These are phyloP conservation scores for human (Homo sapiens) DNA, from an alignment of 2,113 vertebrate species.

Conservation along the genomic window DNA sequence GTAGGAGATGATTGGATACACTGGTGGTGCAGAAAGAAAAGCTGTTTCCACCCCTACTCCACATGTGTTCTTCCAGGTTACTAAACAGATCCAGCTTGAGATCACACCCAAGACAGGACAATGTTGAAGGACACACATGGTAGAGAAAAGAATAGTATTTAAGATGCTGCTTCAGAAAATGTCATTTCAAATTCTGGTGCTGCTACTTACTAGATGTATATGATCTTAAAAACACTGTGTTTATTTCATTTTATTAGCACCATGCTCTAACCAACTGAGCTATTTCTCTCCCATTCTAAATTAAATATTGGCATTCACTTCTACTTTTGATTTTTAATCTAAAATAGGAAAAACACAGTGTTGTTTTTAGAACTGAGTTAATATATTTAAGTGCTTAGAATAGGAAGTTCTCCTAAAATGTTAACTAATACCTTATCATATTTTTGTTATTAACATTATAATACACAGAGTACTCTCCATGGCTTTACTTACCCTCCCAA, in stretches of 20 bases:
- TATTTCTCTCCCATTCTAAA: background rate
- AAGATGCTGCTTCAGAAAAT: background rate
- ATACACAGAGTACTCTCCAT: background rate
- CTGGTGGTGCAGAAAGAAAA: background rate
- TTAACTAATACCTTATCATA: background rate
- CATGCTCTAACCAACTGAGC: too few species aligned
- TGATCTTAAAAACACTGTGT: background rate
- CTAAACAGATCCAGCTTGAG: background rate
- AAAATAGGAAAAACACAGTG: background rate
- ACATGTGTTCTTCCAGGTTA: background rate
- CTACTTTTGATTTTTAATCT: background rate
- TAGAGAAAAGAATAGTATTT: background rate
- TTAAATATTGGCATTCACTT: background rate
- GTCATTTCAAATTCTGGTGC: background rate
- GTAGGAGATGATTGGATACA: too few species aligned
- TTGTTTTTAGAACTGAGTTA: background rate
- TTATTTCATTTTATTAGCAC: background rate
- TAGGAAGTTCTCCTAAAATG: background rate
- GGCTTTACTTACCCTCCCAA: background rate
- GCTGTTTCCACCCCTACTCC: background rate
- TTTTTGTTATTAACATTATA: background rate
- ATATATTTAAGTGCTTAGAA: background rate
- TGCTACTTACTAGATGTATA: background rate
- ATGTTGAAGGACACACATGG: background rate
- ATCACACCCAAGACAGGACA: background rate